A percentile compares a stretch with the other conserved stretches of the same genome.
phyloP scores from a whole-genome alignment of 2,797 vertebrate genomes.

The Sebastes baramenuke region DNA sequence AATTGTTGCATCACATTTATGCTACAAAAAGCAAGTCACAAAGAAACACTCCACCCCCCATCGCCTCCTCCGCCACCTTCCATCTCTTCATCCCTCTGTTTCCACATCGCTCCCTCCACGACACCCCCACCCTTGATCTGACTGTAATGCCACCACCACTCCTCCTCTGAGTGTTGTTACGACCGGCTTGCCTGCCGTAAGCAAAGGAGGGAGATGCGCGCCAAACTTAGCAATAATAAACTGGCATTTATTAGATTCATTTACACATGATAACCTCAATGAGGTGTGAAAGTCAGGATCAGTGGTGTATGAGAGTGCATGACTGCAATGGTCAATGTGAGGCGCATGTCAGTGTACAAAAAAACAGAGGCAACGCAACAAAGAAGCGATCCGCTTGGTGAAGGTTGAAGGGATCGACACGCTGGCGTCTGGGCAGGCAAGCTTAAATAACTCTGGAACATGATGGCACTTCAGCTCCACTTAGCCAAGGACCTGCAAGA shows the following conservation, averaged over 20 bases:
- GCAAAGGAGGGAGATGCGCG: neutral
- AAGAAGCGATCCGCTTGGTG: neutral
- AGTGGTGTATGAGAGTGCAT: neutral
- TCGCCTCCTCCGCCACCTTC: neutral
- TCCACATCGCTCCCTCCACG: neutral
- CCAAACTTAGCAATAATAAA: neutral
- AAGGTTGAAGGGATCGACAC: neutral
- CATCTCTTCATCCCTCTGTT: neutral
- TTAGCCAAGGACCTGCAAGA: neutral
- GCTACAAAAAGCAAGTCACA: conserved; percentile 35
- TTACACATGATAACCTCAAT: neutral
- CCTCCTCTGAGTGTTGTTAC: neutral
- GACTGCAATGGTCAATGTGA: neutral
- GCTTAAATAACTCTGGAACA: neutral
- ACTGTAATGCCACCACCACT: neutral
- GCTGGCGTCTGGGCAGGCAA: neutral
- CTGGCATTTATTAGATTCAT: neutral
- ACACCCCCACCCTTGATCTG: neutral
- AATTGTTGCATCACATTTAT: conserved; percentile 75
- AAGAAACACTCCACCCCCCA: conserved; percentile 35
- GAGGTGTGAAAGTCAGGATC: neutral
- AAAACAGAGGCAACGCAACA: neutral
- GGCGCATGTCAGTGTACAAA: neutral
- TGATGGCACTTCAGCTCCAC: neutral
- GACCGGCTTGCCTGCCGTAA: neutral